A percentile compares a stretch with the other conserved stretches of the same genome.
Evolutionary conservation across 2,797 vertebrate genomes (phyloP).

Genomic region (Macropus fuliginosus): DNA sequence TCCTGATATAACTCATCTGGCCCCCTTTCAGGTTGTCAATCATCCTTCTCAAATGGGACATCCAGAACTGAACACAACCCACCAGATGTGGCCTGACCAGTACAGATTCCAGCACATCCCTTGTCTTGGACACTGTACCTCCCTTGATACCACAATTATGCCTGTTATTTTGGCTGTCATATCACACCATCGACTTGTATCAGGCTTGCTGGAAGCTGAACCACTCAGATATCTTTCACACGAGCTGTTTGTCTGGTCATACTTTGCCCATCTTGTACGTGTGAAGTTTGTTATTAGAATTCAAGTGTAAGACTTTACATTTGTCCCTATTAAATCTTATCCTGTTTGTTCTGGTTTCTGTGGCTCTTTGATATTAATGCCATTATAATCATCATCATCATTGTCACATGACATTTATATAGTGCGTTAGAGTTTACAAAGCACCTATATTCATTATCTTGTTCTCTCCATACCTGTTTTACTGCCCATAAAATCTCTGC

Average conservation of each 20-base stretch:
- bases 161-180: background rate
- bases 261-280: background rate
- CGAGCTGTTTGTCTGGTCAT: background rate
- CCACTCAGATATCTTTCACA: background rate
- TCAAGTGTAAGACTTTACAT: background rate
- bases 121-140: background rate
- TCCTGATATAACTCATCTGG: background rate
- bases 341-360: background rate
- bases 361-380: background rate
- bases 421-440: background rate
- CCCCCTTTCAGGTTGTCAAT: background rate
- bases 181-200: background rate
- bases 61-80: background rate
- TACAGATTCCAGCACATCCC: background rate
- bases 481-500: background rate
- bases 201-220: background rate
- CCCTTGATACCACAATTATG: background rate
- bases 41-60: background rate
- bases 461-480: background rate
- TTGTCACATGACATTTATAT: background rate
- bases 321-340: background rate
- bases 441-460: background rate
- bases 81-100: background rate
- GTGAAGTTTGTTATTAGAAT: background rate
- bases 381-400: background rate